Evolutionary conservation across 2,888 invertebrate genomes (phyloP).

Genomic region (Lasioglossum leucozonium): DNA sequence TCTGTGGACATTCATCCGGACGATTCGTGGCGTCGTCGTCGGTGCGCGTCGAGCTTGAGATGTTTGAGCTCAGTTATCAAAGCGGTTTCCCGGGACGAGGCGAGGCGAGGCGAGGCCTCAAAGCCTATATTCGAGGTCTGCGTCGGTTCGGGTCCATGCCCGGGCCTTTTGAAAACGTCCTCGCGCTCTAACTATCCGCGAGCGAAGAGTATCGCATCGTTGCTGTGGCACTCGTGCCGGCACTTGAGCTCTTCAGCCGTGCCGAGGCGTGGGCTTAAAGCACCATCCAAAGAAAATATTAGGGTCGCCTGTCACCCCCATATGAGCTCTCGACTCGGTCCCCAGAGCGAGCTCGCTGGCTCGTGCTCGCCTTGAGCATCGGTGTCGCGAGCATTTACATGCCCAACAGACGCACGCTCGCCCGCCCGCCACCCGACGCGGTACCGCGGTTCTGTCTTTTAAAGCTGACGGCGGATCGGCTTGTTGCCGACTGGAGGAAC

Average conservation of each 20-base stretch:
- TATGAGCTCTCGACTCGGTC: slow-evolving; percentile 49
- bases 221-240: slow-evolving; percentile 27
- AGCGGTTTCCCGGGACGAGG: slow-evolving; percentile 4
- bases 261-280: slow-evolving; percentile 64
- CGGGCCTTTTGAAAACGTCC: slow-evolving; percentile 41
- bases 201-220: slow-evolving; percentile 41
- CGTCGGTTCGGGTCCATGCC: not conserved
- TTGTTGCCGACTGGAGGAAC: slow-evolving; percentile 8
- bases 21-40: not conserved
- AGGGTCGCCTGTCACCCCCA: slow-evolving; percentile 72
- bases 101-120: too few relatives aligned
- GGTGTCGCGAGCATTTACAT: slow-evolving; percentile 57
- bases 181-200: slow-evolving; percentile 35
- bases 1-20: not conserved
- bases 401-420: not conserved
- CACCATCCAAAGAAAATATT: slow-evolving; percentile 72
- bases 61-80: slow-evolving; percentile 33
- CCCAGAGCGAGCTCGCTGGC: not conserved
- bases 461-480: slow-evolving; percentile 51
- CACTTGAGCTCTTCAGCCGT: slow-evolving; percentile 55
- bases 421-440: not conserved
- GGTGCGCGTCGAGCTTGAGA: not conserved
- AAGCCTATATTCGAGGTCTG: not conserved
- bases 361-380: slow-evolving; percentile 52
- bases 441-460: slow-evolving; percentile 30